Evolutionary conservation across 2,797 vertebrate species (phyloP).

Genomic region (Carduelis carduelis): DNA sequence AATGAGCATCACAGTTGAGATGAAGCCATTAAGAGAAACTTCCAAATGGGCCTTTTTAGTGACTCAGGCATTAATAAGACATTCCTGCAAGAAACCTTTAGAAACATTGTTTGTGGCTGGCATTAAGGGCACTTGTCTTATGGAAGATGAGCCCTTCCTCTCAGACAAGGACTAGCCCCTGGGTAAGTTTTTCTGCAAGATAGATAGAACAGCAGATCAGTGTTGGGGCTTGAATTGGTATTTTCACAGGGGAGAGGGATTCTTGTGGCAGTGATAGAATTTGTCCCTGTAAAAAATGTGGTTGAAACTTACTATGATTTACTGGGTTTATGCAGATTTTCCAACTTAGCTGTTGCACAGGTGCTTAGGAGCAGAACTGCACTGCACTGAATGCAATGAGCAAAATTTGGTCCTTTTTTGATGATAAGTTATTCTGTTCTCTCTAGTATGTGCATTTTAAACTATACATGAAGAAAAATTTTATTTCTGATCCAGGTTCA

Average conservation of each 20-base stretch:
- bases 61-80: conserved; percentile 54
- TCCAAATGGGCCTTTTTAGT: conserved; percentile 17
- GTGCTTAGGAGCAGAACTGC: neutral
- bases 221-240: neutral
- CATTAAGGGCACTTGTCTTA: conserved; percentile 4
- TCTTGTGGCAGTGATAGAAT: neutral
- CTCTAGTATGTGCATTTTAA: neutral
- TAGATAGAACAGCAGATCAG: neutral
- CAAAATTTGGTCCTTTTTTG: neutral
- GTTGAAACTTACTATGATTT: neutral
- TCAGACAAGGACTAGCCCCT: neutral
- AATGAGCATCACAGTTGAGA: conserved; percentile 65
- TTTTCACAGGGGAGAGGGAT: neutral
- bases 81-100: conserved; percentile 58
- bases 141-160: neutral
- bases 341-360: neutral
- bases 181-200: neutral
- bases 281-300: neutral
- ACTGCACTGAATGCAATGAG: neutral
- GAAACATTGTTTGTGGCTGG: conserved; percentile 23
- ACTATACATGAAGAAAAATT: neutral
- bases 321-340: neutral
- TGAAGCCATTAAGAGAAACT: conserved; percentile 68
- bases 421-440: neutral
- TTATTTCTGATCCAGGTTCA: neutral